Conservation (phyloP, 1,140 invertebrate genomes). For the Zaprionus vittiger region DNA sequence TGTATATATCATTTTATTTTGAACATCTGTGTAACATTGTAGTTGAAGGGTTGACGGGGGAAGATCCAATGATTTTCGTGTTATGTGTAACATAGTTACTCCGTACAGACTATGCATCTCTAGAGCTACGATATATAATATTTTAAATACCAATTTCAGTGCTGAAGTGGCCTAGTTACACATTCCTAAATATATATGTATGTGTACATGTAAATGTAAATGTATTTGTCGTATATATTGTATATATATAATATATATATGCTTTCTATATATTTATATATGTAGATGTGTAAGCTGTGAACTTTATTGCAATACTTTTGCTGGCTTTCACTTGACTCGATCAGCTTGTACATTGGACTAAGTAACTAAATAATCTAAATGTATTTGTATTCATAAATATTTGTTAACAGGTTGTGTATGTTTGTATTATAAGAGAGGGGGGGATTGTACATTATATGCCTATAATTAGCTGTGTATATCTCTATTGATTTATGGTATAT, state of each 20-base stretch:
- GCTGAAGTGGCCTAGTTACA: conserved; percentile 38
- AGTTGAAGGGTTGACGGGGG: conserved; percentile 14
- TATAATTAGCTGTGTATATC: conserved; percentile 21
- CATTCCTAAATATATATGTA: conserved; percentile 21
- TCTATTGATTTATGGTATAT: conserved; percentile 12
- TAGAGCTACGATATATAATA: conserved; percentile 53
- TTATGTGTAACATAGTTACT: conserved; percentile 50
- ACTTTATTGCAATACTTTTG: conserved; percentile 28
- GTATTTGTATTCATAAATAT: conserved; percentile 15
- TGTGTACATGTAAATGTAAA: conserved; percentile 34
- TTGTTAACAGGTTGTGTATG: conserved; percentile 14
- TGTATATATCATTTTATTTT: conserved; percentile 35
- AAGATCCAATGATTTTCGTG: conserved; percentile 71
- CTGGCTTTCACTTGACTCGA: conserved; percentile 35
- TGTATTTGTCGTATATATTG: conserved; percentile 20
- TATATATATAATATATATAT: conserved; percentile 16
- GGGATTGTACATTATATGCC: conserved; percentile 33
- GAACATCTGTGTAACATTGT: conserved; percentile 45
- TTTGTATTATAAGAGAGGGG: conserved; percentile 10
- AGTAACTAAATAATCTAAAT: conserved; percentile 16
- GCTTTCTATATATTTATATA: conserved; percentile 23
- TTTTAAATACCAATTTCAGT: conserved; percentile 64
- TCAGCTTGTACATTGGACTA: conserved; percentile 46
- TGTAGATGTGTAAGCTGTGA: conserved; percentile 36
- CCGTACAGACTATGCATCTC: conserved; percentile 69